Conservation (phyloP, 2,113 vertebrate genomes). For the Seriola dumerili region DNA sequence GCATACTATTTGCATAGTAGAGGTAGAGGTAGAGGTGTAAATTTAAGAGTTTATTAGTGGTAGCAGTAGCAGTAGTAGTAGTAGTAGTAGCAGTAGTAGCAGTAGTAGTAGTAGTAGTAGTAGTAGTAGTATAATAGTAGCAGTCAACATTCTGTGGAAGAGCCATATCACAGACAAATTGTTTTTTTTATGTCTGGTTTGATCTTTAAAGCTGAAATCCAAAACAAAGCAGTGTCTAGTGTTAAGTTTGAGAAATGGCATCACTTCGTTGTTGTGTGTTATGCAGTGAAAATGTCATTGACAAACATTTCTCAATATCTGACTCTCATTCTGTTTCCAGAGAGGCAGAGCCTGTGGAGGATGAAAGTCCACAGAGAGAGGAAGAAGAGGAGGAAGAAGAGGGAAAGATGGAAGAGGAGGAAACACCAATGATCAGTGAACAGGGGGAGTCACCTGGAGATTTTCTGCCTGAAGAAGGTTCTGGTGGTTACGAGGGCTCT, state of each 20-base stretch:
- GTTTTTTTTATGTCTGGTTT: background rate
- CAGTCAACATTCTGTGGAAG: no score
- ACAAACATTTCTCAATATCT: background rate
- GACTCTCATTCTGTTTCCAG: constrained; percentile 52
- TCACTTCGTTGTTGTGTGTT: no score
- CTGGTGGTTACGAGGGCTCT: constrained; percentile 71
- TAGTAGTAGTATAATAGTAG: no score
- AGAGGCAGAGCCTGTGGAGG: constrained; percentile 60
- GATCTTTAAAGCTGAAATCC: background rate
- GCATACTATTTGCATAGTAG: no score
- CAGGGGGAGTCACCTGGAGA: constrained; percentile 21
- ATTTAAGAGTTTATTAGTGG: no score
- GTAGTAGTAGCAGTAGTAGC: no score
- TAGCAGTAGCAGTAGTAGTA: no score
- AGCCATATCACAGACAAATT: background rate
- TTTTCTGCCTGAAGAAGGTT: constrained; percentile 46
- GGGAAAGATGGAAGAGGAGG: constrained; percentile 16
- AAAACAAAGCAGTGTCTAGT: background rate
- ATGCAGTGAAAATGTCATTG: no score
- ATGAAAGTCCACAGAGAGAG: constrained; percentile 26
- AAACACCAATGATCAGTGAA: background rate
- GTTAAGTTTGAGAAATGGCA: no score
- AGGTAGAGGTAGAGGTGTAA: no score
- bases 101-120: no score
- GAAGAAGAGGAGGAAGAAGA: constrained; percentile 9